Conservation (phyloP, 1,140 invertebrate species). For the Penaeus japonicus region DNA sequence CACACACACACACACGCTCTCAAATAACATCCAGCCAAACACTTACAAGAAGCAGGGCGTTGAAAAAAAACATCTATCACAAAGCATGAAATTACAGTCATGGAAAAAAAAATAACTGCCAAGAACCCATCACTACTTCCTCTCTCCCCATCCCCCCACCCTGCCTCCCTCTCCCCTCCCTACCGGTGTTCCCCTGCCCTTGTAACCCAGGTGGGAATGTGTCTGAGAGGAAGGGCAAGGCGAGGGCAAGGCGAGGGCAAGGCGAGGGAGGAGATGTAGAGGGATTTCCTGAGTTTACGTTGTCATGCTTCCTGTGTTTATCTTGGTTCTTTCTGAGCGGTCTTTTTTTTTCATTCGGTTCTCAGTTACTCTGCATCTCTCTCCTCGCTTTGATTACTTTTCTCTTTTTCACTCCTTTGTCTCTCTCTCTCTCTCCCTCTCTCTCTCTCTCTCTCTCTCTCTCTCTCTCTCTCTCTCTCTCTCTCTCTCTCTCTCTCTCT, state of each 20-base stretch:
- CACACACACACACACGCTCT: no score
- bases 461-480: background rate
- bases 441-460: background rate
- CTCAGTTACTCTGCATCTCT: background rate
- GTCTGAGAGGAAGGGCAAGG: background rate
- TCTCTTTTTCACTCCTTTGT: background rate
- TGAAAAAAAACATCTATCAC: no score
- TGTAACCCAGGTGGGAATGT: no score
- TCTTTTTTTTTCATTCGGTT: background rate
- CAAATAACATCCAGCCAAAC: no score
- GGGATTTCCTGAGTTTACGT: no score
- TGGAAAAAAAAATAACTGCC: no score
- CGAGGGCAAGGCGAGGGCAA: background rate
- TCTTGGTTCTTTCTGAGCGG: no score
- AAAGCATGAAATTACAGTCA: no score
- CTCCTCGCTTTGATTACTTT: background rate
- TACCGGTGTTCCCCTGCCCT: background rate
- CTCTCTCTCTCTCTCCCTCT: background rate
- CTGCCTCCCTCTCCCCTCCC: background rate
- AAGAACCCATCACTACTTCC: no score
- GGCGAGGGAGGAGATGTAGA: background rate
- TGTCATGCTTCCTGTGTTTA: no score
- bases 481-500: background rate
- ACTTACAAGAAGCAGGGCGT: no score
- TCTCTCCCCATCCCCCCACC: background rate